Evolutionary conservation across 2,113 vertebrate genomes (phyloP), one percentile per base, ranked within the genome.

Genomic region (Archilochus colubris): DNA sequence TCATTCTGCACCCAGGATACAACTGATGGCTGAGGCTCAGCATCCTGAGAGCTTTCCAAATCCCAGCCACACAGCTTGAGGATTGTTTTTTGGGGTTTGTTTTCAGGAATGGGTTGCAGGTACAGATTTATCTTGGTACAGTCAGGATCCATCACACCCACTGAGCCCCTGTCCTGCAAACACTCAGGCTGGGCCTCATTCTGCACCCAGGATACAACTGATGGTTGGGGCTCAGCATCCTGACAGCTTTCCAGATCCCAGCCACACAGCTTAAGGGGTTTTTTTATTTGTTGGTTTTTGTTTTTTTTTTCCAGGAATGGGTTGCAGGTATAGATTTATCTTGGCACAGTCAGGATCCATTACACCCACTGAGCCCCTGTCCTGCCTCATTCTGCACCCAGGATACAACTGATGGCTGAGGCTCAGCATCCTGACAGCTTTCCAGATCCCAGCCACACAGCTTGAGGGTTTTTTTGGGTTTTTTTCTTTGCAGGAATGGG

Each of bases 1-100:
- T 73, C 5, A 1, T 54, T 86, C 43, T 58, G 10, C 3, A n/a
- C 5, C 6, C 0, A 0, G 3, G 10, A 54, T 38, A 38, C 13
- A 76, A 44, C 8, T 3, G 14, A 25, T 48, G 28, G 22, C 68
- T 82, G 21, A 36, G 82, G n/a, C 61, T 64, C 62, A 75, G 36
- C 3, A 28, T 74, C 25, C n/a, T 8, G 44, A 68, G 36, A 78
- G 31, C 22, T 64, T 94, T 61, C 69, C 46, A 51, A 28, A 38
- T 63, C 18, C 16, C 62, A 36, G 53, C n/a, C 33, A 18, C 10
- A 25, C 3, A 64, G 24, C 16, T n/a, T 28, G 46, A 28, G 38
- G 38, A 9, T 40, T 40, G n/a, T 40, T 40, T 10, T 40, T 33
- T 33, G 33, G 38, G 38, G n/a, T n/a, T n/a, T n/a, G n/a, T 40